These are phyloP conservation scores for Notothenia coriiceps DNA, from an alignment of 2,113 vertebrate species.

Conservation along the genomic window DNA sequence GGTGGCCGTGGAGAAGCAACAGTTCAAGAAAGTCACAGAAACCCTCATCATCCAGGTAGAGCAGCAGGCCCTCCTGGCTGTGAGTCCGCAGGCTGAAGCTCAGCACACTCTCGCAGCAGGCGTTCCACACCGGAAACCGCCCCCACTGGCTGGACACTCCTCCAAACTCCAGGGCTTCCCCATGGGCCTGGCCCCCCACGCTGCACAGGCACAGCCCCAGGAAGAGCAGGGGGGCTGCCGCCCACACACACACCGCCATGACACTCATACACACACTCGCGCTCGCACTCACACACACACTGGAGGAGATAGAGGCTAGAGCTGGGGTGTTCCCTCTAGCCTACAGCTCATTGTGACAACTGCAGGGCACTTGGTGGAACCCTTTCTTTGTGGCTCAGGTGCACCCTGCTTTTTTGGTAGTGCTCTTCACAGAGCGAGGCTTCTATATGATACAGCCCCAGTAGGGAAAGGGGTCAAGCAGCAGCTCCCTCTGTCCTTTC, in stretches of 20 bases:
- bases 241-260: constrained; percentile 82
- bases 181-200: constrained; percentile 79
- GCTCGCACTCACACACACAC: constrained; percentile 73
- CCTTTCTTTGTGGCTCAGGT: constrained; percentile 42
- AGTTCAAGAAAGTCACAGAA: constrained; percentile 99
- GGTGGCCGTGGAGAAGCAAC: constrained; percentile 92
- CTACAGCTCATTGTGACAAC: constrained; percentile 75
- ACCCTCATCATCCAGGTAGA: constrained; percentile 98
- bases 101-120: constrained; percentile 98
- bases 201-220: constrained; percentile 82
- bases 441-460: constrained; percentile 33
- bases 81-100: constrained; percentile 99
- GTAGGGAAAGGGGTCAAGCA: constrained; percentile 26
- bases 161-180: constrained; percentile 91
- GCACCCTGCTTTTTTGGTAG: constrained; percentile 41
- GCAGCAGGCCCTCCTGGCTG: constrained; percentile 94
- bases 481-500: constrained; percentile 49
- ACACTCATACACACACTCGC: constrained; percentile 78
- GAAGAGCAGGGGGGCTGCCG: constrained; percentile 81
- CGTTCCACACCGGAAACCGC: constrained; percentile 98
- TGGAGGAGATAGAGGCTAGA: constrained; percentile 72
- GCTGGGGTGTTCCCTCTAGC: constrained; percentile 67
- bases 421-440: constrained; percentile 17
- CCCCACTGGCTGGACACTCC: constrained; percentile 98
- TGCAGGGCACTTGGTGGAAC: constrained; percentile 57